Evolutionary conservation across 2,797 vertebrate species (phyloP), one percentile per base, ranked within the genome.

Genomic region (Gymnothorax javanicus): DNA sequence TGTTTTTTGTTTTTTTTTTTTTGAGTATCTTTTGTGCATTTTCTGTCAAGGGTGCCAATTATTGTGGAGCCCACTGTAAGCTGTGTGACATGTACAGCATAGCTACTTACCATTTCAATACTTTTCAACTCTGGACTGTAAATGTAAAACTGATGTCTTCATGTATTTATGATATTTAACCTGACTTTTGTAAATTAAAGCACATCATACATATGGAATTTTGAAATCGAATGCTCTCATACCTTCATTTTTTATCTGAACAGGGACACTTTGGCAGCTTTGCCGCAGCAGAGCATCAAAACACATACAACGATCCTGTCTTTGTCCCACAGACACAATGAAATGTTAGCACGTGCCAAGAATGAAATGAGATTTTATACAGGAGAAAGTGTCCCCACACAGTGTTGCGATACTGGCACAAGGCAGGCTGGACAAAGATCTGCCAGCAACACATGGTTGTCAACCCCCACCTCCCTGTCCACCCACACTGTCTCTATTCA

Each of bases 321-420:
- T 84, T 84, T 84, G 57, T 64, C 15, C 59, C 59, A 64, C 17
- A 60, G 82, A 54, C 62, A 7, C 59, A 43, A 33, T 57, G 57
- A 84, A 60, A 84, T 59, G 27, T 75, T 50, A 4, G 25, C 25
- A 8, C 17, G 71, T 75, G 27, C 27, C 83, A 84, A 84, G 25
- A 17, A 83, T 83, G 9, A 83, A 57, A 60, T 83, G 17, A 60
- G 15, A 64, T 62, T 64, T 67, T 84, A 58, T 59, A 84, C 64
- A 84, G 64, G 11, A 64, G 83, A 84, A 64, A 84, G 25, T 84
- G 57, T 62, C 27, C 12, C 71, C 13, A 5, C 33, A 50, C 27
- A 15, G 71, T 43, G 11, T 17, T 83, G 56, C 27, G 73, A 88
- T 85, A 87, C 79, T 82, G 79, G 58, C 82, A 83, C 20, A 60